A percentile compares a stretch with the other conserved stretches of the same genome.
phyloP scores from a whole-genome alignment of 2,113 vertebrate species.

The Campylorhamphus procurvoides region DNA sequence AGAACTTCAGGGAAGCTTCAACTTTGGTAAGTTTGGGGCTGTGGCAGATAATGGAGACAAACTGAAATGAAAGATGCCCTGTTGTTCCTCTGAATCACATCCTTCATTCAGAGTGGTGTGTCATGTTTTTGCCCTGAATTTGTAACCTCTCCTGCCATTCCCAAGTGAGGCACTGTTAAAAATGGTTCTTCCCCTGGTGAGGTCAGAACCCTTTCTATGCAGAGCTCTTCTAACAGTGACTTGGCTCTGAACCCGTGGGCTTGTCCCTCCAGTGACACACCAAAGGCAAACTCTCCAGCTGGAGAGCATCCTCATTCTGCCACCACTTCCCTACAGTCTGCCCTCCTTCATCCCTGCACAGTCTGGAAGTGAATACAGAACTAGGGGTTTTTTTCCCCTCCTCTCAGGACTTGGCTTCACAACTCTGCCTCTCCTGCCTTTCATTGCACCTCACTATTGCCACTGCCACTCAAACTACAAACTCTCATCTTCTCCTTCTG shows the following conservation, averaged over 20 bases:
- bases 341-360: not conserved
- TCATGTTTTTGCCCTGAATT: not conserved
- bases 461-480: not conserved
- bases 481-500: not conserved
- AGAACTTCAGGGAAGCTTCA: not conserved
- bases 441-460: not conserved
- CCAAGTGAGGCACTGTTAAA: not conserved
- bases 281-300: not conserved
- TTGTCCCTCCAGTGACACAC: not conserved
- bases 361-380: not conserved
- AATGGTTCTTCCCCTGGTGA: not conserved
- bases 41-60: not conserved
- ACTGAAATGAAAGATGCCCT: not conserved
- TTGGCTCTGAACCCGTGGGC: not conserved
- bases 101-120: not conserved
- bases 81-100: not conserved
- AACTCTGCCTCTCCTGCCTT: not conserved
- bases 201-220: not conserved
- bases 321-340: not conserved
- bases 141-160: not conserved
- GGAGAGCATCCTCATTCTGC: not conserved
- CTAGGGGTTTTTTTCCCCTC: not conserved
- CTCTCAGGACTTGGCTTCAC: not conserved
- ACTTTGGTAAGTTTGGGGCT: not conserved
- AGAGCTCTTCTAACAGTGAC: not conserved